These are phyloP conservation scores for Pseudanteris insignis DNA, from an alignment of 2,888 invertebrate species.

Conservation along the genomic window DNA sequence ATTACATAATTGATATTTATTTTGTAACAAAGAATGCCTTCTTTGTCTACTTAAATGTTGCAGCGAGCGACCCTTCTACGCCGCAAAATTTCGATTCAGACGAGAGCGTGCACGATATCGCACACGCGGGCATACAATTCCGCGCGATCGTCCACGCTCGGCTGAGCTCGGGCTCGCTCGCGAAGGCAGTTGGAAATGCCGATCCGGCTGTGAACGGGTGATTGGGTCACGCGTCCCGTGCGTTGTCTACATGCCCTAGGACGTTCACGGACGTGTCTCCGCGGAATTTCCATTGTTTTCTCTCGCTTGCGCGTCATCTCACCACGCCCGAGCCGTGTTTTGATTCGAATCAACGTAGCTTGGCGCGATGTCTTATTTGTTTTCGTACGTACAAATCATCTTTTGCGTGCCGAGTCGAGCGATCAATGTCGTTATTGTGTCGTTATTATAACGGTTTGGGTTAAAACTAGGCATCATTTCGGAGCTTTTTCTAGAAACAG, in stretches of 20 bases:
- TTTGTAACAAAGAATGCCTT: slow-evolving; percentile 10
- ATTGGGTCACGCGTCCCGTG: slow-evolving; percentile 64
- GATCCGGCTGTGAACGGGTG: slow-evolving; percentile 58
- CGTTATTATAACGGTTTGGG: slow-evolving; percentile 3
- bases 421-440: not conserved
- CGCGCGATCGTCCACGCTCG: slow-evolving; percentile 49
- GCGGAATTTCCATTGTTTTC: slow-evolving; percentile 57
- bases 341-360: not conserved
- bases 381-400: not conserved
- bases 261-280: slow-evolving; percentile 59
- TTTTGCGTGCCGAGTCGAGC: not conserved
- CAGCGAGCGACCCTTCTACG: slow-evolving; percentile 8
- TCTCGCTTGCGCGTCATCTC: slow-evolving; percentile 8
- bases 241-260: slow-evolving; percentile 59
- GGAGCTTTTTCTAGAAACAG: not conserved
- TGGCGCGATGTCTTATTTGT: not conserved
- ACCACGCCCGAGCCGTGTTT: not conserved
- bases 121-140: too few relatives aligned
- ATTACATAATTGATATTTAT: too few relatives aligned
- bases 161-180: slow-evolving; percentile 14
- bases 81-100: slow-evolving; percentile 1
- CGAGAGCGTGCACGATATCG: too few relatives aligned
- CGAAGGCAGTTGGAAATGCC: slow-evolving; percentile 41
- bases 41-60: slow-evolving; percentile 13
- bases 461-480: not conserved